A percentile compares a stretch with the other conserved stretches of the same genome.
Conservation (phyloP, 2,797 vertebrate genomes). For the Sebastes vulpes region DNA sequence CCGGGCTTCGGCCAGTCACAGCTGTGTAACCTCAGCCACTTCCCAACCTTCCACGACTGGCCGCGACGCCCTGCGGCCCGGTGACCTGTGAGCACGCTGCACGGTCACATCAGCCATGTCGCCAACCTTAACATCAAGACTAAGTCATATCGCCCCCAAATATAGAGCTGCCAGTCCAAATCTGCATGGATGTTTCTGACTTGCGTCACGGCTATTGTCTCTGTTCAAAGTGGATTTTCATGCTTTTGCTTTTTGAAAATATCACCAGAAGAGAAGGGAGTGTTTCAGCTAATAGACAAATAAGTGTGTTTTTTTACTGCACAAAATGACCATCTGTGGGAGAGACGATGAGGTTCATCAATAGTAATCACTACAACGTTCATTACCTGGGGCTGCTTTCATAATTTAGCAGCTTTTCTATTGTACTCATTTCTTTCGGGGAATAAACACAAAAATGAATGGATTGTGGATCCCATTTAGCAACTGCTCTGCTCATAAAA, state of each 20-base stretch:
- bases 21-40: constrained; percentile 64
- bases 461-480: constrained; percentile 1
- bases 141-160: constrained; percentile 56
- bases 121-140: constrained; percentile 59
- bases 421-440: neutral
- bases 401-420: neutral
- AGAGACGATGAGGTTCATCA: constrained; percentile 17
- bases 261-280: neutral
- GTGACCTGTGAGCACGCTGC: constrained; percentile 55
- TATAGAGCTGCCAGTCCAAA: constrained; percentile 63
- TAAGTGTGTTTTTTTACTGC: neutral
- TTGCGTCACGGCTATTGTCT: constrained; percentile 26
- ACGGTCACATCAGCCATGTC: constrained; percentile 42
- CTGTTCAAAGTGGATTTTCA: constrained; percentile 20
- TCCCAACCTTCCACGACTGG: constrained; percentile 55
- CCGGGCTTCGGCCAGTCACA: constrained; percentile 63
- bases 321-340: constrained; percentile 12
- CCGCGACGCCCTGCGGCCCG: constrained; percentile 16
- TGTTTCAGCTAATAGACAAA: neutral
- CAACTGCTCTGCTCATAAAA: constrained; percentile 11
- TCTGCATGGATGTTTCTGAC: constrained; percentile 28
- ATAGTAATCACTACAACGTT: neutral
- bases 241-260: constrained; percentile 5
- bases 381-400: constrained; percentile 5
- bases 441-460: neutral